Evolutionary conservation across 2,113 vertebrate species (phyloP).

Genomic region (Equus quagga): DNA sequence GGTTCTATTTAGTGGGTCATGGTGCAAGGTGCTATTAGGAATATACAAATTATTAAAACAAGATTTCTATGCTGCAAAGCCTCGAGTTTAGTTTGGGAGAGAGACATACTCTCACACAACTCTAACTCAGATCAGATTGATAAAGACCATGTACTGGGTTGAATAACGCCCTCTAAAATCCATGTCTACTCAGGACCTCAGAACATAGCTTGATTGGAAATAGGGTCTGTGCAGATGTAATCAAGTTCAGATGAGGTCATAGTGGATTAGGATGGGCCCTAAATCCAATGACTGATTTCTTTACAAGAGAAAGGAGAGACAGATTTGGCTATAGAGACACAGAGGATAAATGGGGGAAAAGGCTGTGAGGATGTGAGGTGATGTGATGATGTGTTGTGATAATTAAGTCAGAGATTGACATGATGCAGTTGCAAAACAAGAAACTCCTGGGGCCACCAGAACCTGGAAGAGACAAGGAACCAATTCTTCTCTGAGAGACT

Average conservation of each 20-base stretch:
- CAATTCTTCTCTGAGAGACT: not conserved
- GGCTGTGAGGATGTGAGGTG: not conserved
- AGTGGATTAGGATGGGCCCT: not conserved
- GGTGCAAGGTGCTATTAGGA: not conserved
- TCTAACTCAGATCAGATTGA: not conserved
- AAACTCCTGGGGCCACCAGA: not conserved
- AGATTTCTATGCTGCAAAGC: not conserved
- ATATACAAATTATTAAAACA: not conserved
- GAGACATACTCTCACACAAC: not conserved
- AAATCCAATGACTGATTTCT: not conserved
- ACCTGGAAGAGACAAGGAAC: not conserved
- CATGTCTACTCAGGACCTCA: not conserved
- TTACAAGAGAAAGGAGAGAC: not conserved
- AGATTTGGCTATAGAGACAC: not conserved
- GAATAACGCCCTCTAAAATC: not conserved
- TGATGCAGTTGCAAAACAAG: not conserved
- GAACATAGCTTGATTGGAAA: not conserved
- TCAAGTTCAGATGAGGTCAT: not conserved
- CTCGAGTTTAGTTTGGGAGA: not conserved
- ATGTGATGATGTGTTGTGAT: not conserved
- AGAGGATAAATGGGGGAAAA: fast-evolving
- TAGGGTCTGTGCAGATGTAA: not conserved
- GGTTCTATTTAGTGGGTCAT: not conserved
- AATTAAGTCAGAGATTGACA: not conserved
- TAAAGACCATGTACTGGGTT: not conserved